phyloP scores from a whole-genome alignment of 2,113 vertebrate species.

The Saccopteryx leptura region DNA sequence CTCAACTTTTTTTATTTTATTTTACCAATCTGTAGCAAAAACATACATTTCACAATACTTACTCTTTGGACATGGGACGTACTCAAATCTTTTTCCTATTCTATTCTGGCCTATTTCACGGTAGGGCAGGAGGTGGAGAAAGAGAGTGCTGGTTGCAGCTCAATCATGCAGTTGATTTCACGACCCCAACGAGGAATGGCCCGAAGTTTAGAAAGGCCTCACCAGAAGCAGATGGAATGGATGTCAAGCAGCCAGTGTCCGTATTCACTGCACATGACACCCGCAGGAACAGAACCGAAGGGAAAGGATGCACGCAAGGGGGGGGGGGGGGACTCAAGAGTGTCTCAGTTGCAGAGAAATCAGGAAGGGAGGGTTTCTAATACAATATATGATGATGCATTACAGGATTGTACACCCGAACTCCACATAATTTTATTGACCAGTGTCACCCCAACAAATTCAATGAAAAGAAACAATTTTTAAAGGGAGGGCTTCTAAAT shows the following conservation, averaged over 20 bases:
- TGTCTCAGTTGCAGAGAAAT: neutral
- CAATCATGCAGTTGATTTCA: neutral
- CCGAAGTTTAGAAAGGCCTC: neutral
- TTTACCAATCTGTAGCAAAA: neutral
- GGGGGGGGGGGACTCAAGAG: no score
- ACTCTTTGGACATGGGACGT: neutral
- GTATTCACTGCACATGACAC: rapidly evolving
- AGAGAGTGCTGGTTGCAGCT: neutral
- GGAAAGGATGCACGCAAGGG: neutral
- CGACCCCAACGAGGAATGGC: neutral
- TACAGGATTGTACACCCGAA: no score
- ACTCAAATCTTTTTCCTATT: neutral
- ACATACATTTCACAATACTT: neutral
- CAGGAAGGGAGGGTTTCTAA: neutral
- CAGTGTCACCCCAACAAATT: no score
- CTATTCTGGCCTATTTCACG: neutral
- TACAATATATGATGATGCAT: no score
- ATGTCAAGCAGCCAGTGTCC: neutral
- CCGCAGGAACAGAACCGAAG: neutral
- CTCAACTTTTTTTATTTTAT: neutral
- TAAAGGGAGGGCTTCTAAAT: no score
- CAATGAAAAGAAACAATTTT: no score
- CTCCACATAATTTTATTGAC: no score
- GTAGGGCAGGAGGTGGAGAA: no score
- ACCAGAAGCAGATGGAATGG: neutral